Conservation (phyloP, 2,888 invertebrate species). For the Sicus ferrugineus region DNA sequence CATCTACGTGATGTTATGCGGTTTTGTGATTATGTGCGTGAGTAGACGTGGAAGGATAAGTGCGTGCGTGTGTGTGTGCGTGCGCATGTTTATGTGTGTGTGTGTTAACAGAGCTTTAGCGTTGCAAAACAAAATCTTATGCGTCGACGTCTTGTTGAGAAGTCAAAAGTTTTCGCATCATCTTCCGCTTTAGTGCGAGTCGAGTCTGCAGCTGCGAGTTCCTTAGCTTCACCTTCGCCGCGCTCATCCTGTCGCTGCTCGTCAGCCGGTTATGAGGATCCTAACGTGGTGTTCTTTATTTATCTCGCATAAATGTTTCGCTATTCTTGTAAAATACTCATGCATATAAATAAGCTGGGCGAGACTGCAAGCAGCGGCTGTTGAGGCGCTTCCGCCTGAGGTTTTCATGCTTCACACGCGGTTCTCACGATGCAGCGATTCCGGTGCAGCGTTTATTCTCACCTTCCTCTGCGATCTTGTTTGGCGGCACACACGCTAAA, state of each 20-base stretch:
- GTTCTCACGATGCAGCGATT: not conserved
- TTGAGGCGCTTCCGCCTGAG: slow-evolving; percentile 15
- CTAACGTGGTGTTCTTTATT: slow-evolving; percentile 5
- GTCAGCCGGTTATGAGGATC: not conserved
- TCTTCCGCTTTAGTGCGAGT: not conserved
- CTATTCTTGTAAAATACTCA: slow-evolving; percentile 13
- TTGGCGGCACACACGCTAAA: no score
- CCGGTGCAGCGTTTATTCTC: not conserved
- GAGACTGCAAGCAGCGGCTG: not conserved
- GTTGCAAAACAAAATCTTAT: not conserved
- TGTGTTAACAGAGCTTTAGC: not conserved
- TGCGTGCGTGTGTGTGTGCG: no score
- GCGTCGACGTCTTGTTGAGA: no score
- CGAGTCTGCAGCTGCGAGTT: not conserved
- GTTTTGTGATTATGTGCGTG: no score
- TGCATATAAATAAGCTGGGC: slow-evolving; percentile 8
- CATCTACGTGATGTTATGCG: no score
- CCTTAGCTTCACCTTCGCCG: not conserved
- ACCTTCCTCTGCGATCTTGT: no score
- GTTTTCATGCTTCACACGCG: slow-evolving; percentile 8
- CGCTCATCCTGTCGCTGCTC: not conserved
- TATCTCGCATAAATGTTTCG: slow-evolving; percentile 2
- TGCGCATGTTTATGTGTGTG: not conserved
- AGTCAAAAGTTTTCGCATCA: not conserved
- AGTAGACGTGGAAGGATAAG: no score